phyloP scores from a whole-genome alignment of 1,140 invertebrate species.

The Bilobella aurantiaca region DNA sequence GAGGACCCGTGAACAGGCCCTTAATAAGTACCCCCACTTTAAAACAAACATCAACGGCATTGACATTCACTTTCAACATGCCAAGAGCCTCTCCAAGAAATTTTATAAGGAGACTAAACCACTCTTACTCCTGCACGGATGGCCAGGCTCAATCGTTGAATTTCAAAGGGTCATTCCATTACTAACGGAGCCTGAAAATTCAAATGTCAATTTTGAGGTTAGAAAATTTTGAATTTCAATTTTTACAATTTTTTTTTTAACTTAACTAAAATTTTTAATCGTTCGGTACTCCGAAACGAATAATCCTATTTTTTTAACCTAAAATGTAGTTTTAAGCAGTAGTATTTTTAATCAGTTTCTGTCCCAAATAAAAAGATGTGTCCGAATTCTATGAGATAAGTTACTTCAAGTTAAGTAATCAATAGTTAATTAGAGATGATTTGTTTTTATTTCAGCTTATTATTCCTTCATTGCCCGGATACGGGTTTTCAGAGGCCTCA shows the following conservation, averaged over 20 bases:
- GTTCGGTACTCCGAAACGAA: too few relatives aligned
- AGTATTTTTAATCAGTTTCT: too few relatives aligned
- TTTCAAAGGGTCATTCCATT: conserved; percentile 67
- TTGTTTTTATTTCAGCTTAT: conserved; percentile 44
- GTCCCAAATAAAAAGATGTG: too few relatives aligned
- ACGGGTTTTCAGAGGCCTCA: conserved; percentile 66
- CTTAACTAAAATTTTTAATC: too few relatives aligned
- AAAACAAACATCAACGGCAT: conserved; percentile 47
- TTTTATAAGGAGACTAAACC: conserved; percentile 16
- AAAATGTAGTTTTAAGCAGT: too few relatives aligned
- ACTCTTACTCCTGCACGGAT: conserved; percentile 70
- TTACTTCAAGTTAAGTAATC: neutral
- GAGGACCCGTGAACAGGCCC: conserved; percentile 40
- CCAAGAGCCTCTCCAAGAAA: conserved; percentile 26
- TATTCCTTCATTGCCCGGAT: conserved; percentile 69
- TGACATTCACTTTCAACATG: conserved; percentile 40
- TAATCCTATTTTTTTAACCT: too few relatives aligned
- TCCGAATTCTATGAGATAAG: too few relatives aligned
- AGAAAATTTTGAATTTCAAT: conserved; percentile 47
- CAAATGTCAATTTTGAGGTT: conserved; percentile 26
- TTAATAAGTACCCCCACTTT: conserved; percentile 45
- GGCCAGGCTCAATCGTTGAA: conserved; percentile 79
- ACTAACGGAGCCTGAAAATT: conserved; percentile 36
- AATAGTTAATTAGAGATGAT: neutral
- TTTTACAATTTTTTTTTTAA: neutral